Base-by-base conservation (phyloP, 2,797 vertebrate genomes). In the Remorina albescens region DNA sequence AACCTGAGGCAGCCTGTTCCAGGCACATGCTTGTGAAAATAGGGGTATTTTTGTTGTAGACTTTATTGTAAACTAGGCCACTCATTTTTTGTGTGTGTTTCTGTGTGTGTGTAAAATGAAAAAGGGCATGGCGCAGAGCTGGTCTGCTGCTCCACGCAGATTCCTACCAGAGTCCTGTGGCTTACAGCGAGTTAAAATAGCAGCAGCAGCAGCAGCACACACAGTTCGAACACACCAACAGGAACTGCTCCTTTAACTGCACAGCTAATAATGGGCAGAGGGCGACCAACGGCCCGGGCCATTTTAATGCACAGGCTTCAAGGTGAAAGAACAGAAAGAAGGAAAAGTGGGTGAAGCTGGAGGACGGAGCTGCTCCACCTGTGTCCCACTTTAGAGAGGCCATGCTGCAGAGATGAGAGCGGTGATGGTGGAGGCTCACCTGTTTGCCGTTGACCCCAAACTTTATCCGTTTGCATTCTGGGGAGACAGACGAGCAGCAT, bases 401-500 rank as follows among this genome's bases (percentile, higher is more conserved):
- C 4, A 12, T 6, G 25, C 0, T 44, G 23, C 21, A 53, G 26
- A 62, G 5, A 21, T 55, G 12, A 60, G 25, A 63, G 28, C 12
- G 74, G 4, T 8, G 13, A 37, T 41, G 71, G 66, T 55, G 46
- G 44, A 65, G 28, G 21, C 93, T 93, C 90, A 94, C 93, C 93
- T 93, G 89, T 86, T 74, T 78, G 83, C 47, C 83, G 81, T 60
- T 78, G 82, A 78, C 44, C 72, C 89, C 79, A 73, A 82, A 89
- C 82, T 74, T 72, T 65, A 47, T 47, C 75, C 34, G 59, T 62
- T 66, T 88, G 79, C 60, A 75, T 80, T 56, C 80, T 85, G 54
- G 82, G 74, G 67, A 92, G 71, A 63, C 84, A 90, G 78, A 93
- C 62, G 28, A 90, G 16, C 9, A 93, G 78, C 80, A 92, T 76